Evolutionary conservation across 2,113 vertebrate genomes (phyloP).

Genomic region (Steatornis caripensis): DNA sequence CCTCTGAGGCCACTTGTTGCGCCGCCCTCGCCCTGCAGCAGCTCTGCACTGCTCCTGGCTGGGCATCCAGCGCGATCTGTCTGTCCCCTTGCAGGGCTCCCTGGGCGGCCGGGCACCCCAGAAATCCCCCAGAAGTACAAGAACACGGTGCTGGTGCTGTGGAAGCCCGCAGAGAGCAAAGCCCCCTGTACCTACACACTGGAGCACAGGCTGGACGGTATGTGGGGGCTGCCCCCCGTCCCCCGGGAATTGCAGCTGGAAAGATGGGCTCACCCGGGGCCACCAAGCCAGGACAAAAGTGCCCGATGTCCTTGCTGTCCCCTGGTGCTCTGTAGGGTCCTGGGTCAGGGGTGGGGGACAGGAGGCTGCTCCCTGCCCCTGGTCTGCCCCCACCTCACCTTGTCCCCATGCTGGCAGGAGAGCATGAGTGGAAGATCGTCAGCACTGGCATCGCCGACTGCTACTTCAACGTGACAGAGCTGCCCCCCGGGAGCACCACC

Average conservation of each 20-base stretch:
- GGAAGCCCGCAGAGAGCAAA: conserved; percentile 89
- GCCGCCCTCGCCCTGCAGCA: not conserved
- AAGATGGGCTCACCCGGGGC: not conserved
- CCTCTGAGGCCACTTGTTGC: not conserved
- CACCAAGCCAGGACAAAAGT: not conserved
- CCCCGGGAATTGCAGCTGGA: not conserved
- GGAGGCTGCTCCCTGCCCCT: not conserved
- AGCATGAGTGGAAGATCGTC: conserved; percentile 86
- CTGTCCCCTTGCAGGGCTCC: conserved; percentile 75
- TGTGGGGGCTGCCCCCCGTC: not conserved
- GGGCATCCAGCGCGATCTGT: not conserved
- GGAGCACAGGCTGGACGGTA: conserved; percentile 86
- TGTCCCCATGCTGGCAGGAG: conserved; percentile 66
- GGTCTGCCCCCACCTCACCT: rapidly evolving
- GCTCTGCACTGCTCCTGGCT: not conserved
- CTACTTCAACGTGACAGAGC: conserved; percentile 90
- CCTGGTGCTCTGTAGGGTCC: not conserved
- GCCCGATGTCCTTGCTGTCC: not conserved
- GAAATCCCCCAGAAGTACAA: conserved; percentile 94
- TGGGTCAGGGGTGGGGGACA: too few species aligned
- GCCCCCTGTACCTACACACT: conserved; percentile 92
- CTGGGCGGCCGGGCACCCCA: conserved; percentile 87
- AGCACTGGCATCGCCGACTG: conserved; percentile 87
- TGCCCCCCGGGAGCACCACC: conserved; percentile 75
- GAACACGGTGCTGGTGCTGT: conserved; percentile 91